A percentile compares a stretch with the other conserved stretches of the same genome.
These are phyloP conservation scores for Carposina sasakii DNA, from an alignment of 1,140 invertebrate genomes.

Conservation along the genomic window DNA sequence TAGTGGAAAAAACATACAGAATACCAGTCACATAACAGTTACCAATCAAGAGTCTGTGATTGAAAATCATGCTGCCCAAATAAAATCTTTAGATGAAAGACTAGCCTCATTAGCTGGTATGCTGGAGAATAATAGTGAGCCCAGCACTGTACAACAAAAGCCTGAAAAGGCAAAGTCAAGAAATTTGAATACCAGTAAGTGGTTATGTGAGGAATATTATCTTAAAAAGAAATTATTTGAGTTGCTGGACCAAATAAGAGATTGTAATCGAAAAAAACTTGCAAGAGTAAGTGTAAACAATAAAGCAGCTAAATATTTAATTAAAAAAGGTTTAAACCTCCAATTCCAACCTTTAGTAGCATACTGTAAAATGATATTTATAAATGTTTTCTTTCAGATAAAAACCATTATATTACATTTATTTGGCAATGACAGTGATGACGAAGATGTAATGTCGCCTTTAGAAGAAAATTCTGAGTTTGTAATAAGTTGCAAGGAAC, in stretches of 20 bases:
- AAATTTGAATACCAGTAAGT: conserved; percentile 40
- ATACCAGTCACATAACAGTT: conserved; percentile 4
- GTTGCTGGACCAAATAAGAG: conserved; percentile 56
- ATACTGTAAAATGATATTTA: background rate
- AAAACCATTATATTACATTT: conserved; percentile 50
- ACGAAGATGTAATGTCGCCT: conserved; percentile 61
- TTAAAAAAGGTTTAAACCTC: too few relatives aligned
- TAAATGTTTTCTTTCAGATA: conserved; percentile 43
- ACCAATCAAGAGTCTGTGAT: conserved; percentile 17
- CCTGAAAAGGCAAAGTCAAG: conserved; percentile 25
- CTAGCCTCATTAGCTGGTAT: conserved; percentile 40
- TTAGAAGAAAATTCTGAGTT: conserved; percentile 56
- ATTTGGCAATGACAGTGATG: conserved; percentile 64
- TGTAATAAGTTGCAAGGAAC: conserved; percentile 58
- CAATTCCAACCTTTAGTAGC: too few relatives aligned
- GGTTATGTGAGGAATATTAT: conserved; percentile 68
- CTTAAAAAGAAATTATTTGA: conserved; percentile 55
- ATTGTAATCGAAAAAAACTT: conserved; percentile 50
- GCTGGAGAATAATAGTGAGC: conserved; percentile 34
- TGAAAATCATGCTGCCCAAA: conserved; percentile 35
- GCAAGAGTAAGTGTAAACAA: conserved; percentile 53
- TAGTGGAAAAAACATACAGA: conserved; percentile 16
- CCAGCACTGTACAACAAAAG: conserved; percentile 18
- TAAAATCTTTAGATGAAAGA: conserved; percentile 49
- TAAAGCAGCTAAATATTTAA: too few relatives aligned